Evolutionary conservation across 1,140 invertebrate species (phyloP), one percentile per base, ranked within the genome.

Genomic region (Pectinophora gossypiella): DNA sequence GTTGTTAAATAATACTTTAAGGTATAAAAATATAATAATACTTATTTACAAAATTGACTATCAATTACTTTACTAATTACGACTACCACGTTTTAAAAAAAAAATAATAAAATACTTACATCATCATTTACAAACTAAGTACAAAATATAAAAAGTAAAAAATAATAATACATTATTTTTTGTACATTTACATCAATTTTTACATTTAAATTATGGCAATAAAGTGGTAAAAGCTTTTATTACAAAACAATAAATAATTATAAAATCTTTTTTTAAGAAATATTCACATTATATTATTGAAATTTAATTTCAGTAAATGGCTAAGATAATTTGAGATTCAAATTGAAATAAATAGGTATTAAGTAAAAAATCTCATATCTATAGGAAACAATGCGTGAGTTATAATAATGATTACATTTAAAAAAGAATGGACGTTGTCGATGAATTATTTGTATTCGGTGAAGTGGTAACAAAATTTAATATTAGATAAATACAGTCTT

Each of bases 391-490:
- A n/a, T n/a, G n/a, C n/a, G n/a, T 3, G n/a, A 32, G 1, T 2
- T 32, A 32, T 32, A n/a, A 32, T 3, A 23, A 5, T 23, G 10
- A 23, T 23, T 5, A 23, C 4, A 23, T 13, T 38, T 6, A 38
- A 9, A 38, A 38, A 38, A n/a, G 7, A 40, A 48, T 61, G 66
- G 59, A 78, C 75, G 75, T 78, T 78, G 75, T 56, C 63, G 61
- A 70, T 61, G 67, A 74, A 68, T 63, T 59, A 68, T 50, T 23
- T 40, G 23, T 27, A 40, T 54, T 40, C 5, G n/a, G n/a, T 2
- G 32, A 48, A 56, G 56, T 63, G 61, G 61, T 63, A 63, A 63
- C 61, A 51, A 52, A 52, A 32, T 50, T 48, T 32, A 6, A 36
- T 40, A 51, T 15, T 56, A 47, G n/a, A 22, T 49, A 15, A 18